phyloP scores from a whole-genome alignment of 2,888 invertebrate species.

The Chrysotoxum bicinctum region DNA sequence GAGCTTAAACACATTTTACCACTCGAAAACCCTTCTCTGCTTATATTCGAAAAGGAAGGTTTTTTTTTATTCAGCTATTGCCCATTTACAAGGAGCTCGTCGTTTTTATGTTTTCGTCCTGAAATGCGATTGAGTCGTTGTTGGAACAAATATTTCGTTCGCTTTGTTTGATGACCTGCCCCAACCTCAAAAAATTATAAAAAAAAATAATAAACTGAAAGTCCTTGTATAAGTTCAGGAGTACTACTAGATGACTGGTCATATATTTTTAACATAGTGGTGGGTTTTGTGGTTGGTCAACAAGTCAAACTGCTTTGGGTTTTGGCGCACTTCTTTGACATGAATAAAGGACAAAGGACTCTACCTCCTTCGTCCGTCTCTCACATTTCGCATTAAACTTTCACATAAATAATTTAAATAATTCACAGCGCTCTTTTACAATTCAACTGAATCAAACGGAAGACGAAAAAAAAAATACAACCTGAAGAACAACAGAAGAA shows the following conservation, averaged over 20 bases:
- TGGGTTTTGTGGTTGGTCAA: slow-evolving; percentile 55
- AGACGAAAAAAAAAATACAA: not conserved
- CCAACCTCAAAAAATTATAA: not conserved
- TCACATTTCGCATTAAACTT: slow-evolving; percentile 12
- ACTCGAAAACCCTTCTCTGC: slow-evolving; percentile 60
- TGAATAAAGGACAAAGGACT: slow-evolving; percentile 58
- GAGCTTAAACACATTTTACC: slow-evolving; percentile 72
- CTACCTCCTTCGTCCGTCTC: not conserved
- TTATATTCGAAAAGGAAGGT: slow-evolving; percentile 5
- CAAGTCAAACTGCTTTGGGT: slow-evolving; percentile 60
- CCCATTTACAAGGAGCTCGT: slow-evolving; percentile 49
- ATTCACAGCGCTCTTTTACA: slow-evolving; percentile 64
- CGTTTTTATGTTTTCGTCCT: slow-evolving; percentile 42
- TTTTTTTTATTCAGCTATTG: slow-evolving; percentile 6
- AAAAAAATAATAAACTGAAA: slow-evolving; percentile 43
- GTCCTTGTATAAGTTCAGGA: slow-evolving; percentile 56
- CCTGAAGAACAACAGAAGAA: slow-evolving; percentile 54
- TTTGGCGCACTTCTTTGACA: slow-evolving; percentile 59
- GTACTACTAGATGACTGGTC: slow-evolving; percentile 50
- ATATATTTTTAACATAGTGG: slow-evolving; percentile 59
- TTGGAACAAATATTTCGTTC: slow-evolving; percentile 65
- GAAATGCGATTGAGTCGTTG: slow-evolving; percentile 69
- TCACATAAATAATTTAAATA: slow-evolving; percentile 58
- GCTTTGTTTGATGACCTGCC: slow-evolving; percentile 63
- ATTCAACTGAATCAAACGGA: slow-evolving; percentile 33